phyloP scores from a whole-genome alignment of 2,797 vertebrate genomes.

The Peromyscus attwateri region DNA sequence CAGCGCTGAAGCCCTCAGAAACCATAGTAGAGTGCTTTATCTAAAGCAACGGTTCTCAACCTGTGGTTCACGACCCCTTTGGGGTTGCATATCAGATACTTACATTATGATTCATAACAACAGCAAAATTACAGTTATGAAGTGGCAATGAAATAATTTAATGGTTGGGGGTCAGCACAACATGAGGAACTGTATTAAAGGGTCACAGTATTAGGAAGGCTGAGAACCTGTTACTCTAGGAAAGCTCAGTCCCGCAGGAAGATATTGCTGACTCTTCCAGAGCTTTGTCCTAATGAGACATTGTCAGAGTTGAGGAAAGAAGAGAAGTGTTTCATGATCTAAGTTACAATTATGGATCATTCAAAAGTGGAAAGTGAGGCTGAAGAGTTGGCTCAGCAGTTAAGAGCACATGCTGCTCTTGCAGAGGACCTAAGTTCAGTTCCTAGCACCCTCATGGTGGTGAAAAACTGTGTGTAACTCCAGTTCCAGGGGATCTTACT shows the following conservation, averaged over 20 bases:
- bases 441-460: background rate
- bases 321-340: background rate
- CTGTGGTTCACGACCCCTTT: background rate
- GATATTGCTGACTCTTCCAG: background rate
- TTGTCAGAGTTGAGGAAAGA: background rate
- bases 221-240: background rate
- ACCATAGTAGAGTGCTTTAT: no score
- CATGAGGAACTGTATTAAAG: background rate
- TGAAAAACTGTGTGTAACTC: background rate
- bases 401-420: background rate
- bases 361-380: background rate
- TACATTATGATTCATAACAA: background rate
- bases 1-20: no score
- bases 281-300: background rate
- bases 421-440: background rate
- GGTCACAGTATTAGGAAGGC: background rate
- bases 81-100: background rate
- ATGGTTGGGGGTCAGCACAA: background rate
- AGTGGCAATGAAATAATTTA: background rate
- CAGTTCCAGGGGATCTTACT: background rate
- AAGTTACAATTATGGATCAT: background rate
- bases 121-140: background rate
- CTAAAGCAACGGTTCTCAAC: background rate
- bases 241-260: background rate
- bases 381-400: background rate